Conservation (phyloP, 2,888 invertebrate genomes). For the Drosophila kanekoi region DNA sequence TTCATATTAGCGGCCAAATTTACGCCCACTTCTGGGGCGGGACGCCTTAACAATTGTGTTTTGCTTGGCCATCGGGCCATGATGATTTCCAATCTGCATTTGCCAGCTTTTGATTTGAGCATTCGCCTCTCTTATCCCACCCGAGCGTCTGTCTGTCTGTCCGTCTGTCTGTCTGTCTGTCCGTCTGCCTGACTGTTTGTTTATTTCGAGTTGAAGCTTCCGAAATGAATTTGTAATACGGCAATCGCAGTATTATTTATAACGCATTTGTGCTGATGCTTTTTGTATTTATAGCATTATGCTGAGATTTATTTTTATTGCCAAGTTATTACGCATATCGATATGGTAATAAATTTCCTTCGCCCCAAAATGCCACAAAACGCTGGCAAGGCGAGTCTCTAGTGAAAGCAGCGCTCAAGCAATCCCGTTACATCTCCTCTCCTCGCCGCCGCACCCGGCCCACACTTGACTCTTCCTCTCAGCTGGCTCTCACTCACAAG, state of each 20-base stretch:
- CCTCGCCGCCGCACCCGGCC: background rate
- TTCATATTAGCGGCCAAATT: slow-evolving; percentile 79
- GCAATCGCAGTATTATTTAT: slow-evolving; percentile 76
- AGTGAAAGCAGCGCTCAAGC: slow-evolving; percentile 59
- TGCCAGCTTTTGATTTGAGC: slow-evolving; percentile 49
- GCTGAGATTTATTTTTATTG: slow-evolving; percentile 80
- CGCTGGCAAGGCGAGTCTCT: slow-evolving; percentile 58
- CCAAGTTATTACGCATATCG: slow-evolving; percentile 81
- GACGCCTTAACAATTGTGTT: slow-evolving; percentile 42
- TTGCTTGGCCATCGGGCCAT: slow-evolving; percentile 59
- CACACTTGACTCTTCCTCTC: background rate
- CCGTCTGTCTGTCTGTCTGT: background rate
- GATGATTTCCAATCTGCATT: slow-evolving; percentile 65
- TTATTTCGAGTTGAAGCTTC: slow-evolving; percentile 51
- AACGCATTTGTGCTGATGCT: slow-evolving; percentile 75
- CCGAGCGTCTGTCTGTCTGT: slow-evolving; percentile 6
- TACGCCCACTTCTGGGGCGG: slow-evolving; percentile 30
- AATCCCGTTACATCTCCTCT: slow-evolving; percentile 4
- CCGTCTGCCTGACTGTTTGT: slow-evolving; percentile 26
- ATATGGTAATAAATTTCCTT: slow-evolving; percentile 78
- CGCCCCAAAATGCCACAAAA: slow-evolving; percentile 38
- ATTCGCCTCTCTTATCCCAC: slow-evolving; percentile 1
- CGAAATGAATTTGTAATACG: slow-evolving; percentile 73
- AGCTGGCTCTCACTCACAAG: slow-evolving; percentile 8
- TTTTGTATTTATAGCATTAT: slow-evolving; percentile 78